These are phyloP conservation scores for Lissocephala sabroskyi DNA, from an alignment of 2,888 invertebrate species.

Conservation along the genomic window DNA sequence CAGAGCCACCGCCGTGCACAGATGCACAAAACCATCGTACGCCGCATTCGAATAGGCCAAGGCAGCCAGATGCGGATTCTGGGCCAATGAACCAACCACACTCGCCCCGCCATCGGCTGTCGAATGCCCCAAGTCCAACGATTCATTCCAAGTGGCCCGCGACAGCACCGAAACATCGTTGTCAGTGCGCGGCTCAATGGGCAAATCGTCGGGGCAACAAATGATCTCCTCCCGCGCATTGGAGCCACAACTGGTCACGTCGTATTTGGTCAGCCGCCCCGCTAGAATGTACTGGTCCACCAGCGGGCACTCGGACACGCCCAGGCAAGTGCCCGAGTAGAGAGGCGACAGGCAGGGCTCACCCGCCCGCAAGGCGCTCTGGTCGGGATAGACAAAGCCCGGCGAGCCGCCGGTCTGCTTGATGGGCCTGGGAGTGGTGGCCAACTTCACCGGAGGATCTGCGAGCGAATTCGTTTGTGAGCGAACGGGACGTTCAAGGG, in stretches of 20 bases:
- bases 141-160: background rate
- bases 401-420: too few relatives aligned
- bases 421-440: too few relatives aligned
- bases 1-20: slow-evolving; percentile 36
- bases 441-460: too few relatives aligned
- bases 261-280: slow-evolving; percentile 27
- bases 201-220: slow-evolving; percentile 41
- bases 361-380: background rate
- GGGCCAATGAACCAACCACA: too few relatives aligned
- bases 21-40: slow-evolving; percentile 39
- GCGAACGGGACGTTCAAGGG: too few relatives aligned
- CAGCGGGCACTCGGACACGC: slow-evolving; percentile 29
- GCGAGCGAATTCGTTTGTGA: too few relatives aligned
- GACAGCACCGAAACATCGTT: background rate
- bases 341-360: slow-evolving; percentile 34
- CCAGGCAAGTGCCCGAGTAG: slow-evolving; percentile 36
- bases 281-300: slow-evolving; percentile 28
- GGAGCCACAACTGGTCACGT: slow-evolving; percentile 27
- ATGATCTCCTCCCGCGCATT: slow-evolving; percentile 46
- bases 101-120: too few relatives aligned
- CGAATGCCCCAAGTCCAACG: too few relatives aligned
- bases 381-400: background rate
- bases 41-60: slow-evolving; percentile 43
- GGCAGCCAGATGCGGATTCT: slow-evolving; percentile 31
- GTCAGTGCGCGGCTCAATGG: slow-evolving; percentile 27